Percentiles rank a stretch among this genome's conserved stretches.
These are phyloP conservation scores for Vulpes ferrilata DNA, from an alignment of 2,113 vertebrate genomes.

Conservation along the genomic window DNA sequence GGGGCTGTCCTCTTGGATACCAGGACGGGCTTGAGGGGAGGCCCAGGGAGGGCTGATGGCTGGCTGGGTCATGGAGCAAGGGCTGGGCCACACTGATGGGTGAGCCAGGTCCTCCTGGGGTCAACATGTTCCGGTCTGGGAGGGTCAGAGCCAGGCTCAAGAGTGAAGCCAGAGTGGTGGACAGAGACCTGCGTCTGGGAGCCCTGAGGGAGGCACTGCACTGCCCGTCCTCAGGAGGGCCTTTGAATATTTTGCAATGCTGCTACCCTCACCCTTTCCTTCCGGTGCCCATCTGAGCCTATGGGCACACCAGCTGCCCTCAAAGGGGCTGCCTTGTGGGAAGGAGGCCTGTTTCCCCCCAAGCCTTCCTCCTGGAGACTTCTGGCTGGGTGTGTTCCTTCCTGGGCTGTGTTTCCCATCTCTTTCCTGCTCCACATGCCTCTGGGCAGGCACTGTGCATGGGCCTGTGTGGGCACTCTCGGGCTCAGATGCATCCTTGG, in stretches of 20 bases:
- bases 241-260: not conserved
- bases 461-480: not conserved
- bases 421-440: not conserved
- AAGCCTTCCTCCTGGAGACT: not conserved
- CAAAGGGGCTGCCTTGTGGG: not conserved
- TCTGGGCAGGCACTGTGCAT: not conserved
- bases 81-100: not conserved
- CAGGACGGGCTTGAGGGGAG: not conserved
- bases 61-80: not conserved
- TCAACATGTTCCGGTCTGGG: not conserved
- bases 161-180: not conserved
- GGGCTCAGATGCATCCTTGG: not conserved
- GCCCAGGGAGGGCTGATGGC: not conserved
- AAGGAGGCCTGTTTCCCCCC: not conserved
- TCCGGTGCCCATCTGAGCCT: not conserved
- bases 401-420: not conserved
- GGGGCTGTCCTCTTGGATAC: not conserved
- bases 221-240: conserved; percentile 84
- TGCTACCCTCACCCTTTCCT: not conserved
- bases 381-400: not conserved
- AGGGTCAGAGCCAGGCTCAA: not conserved
- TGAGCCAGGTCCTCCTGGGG: not conserved
- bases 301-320: not conserved
- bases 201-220: conserved; percentile 82
- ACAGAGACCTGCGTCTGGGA: not conserved